Evolutionary conservation across 2,797 vertebrate genomes (phyloP).

Genomic region (Etheostoma nigrum): DNA sequence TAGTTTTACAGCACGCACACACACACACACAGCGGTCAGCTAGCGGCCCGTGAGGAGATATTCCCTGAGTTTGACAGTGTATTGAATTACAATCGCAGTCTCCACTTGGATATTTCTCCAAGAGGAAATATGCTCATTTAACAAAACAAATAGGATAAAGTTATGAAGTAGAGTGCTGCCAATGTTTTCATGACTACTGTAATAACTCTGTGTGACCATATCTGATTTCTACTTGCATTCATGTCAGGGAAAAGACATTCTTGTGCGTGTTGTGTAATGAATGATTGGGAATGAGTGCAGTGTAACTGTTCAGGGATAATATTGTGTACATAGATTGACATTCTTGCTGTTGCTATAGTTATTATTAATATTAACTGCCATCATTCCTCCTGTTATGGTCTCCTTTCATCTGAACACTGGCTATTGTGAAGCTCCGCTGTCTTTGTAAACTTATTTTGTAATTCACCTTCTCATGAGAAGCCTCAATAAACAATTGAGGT

Average conservation of each 20-base stretch:
- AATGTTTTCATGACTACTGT: slow-evolving; percentile 53
- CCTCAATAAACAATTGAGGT: slow-evolving; percentile 84
- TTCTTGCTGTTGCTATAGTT: slow-evolving; percentile 60
- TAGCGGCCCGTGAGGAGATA: background rate
- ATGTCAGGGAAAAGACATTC: slow-evolving; percentile 72
- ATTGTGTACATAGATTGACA: slow-evolving; percentile 73
- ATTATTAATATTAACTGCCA: slow-evolving; percentile 62
- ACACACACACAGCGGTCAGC: background rate
- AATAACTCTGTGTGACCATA: slow-evolving; percentile 46
- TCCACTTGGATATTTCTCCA: too few species aligned
- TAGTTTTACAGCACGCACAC: background rate
- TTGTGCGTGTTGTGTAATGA: slow-evolving; percentile 57
- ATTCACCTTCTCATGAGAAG: slow-evolving; percentile 70
- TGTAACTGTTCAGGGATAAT: slow-evolving; percentile 84
- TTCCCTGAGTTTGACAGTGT: background rate
- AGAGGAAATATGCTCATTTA: background rate
- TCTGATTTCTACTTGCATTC: slow-evolving; percentile 55
- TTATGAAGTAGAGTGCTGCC: slow-evolving; percentile 24
- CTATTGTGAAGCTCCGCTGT: slow-evolving; percentile 67
- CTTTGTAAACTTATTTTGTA: slow-evolving; percentile 82
- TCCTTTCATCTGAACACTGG: slow-evolving; percentile 56
- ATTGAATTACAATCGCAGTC: too few species aligned
- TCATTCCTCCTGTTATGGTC: slow-evolving; percentile 49
- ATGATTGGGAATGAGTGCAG: slow-evolving; percentile 60
- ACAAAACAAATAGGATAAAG: slow-evolving; percentile 7